phyloP scores from a whole-genome alignment of 2,113 vertebrate genomes.

The Dicerorhinus sumatrensis region DNA sequence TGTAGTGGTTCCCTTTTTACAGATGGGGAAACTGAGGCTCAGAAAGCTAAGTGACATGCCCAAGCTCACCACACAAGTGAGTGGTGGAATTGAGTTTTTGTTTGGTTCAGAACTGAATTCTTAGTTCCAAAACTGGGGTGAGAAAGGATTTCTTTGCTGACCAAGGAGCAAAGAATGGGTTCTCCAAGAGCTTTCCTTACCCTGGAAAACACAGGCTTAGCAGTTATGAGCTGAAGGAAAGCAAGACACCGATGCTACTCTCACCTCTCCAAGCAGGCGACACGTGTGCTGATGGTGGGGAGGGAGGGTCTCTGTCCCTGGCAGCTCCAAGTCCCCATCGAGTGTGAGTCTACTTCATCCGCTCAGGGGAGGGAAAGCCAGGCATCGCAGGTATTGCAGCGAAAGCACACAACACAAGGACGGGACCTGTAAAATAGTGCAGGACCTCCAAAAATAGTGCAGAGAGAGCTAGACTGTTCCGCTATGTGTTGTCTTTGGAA shows the following conservation, averaged over 20 bases:
- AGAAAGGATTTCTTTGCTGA: not conserved
- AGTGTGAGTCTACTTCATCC: not conserved
- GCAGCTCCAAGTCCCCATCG: not conserved
- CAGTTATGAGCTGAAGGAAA: not conserved
- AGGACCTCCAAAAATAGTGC: not conserved
- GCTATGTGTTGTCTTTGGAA: not conserved
- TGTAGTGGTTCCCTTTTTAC: not conserved
- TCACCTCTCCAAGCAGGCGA: not conserved
- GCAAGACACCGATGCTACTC: accelerated
- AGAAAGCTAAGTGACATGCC: not conserved
- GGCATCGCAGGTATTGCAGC: not conserved
- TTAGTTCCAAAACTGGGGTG: not conserved
- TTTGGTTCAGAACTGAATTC: not conserved
- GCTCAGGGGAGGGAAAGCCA: not conserved
- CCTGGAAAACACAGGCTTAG: not conserved
- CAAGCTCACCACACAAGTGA: not conserved
- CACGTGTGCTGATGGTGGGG: accelerated
- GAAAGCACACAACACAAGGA: not conserved
- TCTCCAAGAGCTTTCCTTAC: not conserved
- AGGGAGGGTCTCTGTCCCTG: not conserved
- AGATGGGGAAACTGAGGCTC: not conserved
- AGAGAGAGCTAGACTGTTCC: not conserved
- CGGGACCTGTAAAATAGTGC: not conserved
- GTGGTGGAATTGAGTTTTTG: not conserved
- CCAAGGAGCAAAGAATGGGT: not conserved